A percentile compares a stretch with the other conserved stretches of the same genome.
Conservation (phyloP, 2,113 vertebrate species). For the Heliornis fulica region DNA sequence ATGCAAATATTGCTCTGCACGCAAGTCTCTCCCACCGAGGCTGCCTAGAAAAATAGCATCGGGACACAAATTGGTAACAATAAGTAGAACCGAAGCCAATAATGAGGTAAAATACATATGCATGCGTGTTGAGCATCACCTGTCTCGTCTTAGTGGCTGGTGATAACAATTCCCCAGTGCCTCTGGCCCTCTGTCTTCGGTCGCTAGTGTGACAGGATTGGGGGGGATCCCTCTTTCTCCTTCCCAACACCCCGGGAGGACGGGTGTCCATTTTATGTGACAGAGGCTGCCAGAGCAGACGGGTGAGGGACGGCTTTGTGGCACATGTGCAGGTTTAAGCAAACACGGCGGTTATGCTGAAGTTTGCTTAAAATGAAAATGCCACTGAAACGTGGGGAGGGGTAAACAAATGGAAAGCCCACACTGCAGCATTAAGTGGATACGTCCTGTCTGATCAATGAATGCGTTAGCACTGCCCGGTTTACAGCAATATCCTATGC, state of each 20-base stretch:
- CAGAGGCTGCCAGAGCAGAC: conserved; percentile 20
- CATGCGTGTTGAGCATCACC: neutral
- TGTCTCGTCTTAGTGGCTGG: neutral
- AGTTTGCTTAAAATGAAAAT: conserved; percentile 65
- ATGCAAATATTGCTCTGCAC: conserved; percentile 46
- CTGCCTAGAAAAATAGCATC: conserved; percentile 7
- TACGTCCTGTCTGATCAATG: conserved; percentile 19
- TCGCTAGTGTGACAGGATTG: neutral
- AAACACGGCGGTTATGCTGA: conserved; percentile 56
- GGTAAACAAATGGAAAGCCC: conserved; percentile 51
- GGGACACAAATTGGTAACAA: neutral
- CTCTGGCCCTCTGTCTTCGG: neutral
- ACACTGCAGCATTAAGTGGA: conserved; percentile 24
- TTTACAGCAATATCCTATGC: neutral
- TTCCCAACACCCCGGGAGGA: neutral
- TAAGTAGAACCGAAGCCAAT: conserved; percentile 41
- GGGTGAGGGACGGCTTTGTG: neutral
- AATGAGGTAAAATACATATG: conserved; percentile 53
- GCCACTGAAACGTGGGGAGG: conserved; percentile 44
- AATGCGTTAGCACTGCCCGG: neutral
- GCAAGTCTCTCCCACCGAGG: conserved; percentile 24
- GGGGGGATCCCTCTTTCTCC: neutral
- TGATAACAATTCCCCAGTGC: neutral
- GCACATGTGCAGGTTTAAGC: conserved; percentile 59
- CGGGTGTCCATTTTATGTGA: neutral